These are phyloP conservation scores for Petaurus breviceps DNA, from an alignment of 2,113 vertebrate species.

Conservation along the genomic window DNA sequence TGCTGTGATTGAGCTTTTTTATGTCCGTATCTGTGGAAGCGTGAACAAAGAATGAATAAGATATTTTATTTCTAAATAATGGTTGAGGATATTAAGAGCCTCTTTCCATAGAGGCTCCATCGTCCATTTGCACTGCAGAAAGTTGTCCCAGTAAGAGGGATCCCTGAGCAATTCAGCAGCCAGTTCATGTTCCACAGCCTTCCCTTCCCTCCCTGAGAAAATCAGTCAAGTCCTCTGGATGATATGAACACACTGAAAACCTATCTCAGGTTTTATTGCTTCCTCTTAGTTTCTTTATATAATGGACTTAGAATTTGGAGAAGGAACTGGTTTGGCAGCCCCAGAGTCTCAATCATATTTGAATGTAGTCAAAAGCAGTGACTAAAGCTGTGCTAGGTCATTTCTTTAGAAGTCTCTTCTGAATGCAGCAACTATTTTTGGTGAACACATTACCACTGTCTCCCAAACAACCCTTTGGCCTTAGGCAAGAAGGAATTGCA, in stretches of 20 bases:
- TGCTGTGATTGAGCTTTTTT: not conserved
- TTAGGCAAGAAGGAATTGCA: not conserved
- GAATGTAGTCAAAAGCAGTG: not conserved
- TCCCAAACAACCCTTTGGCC: not conserved
- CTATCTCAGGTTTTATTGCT: not conserved
- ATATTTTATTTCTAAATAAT: not conserved
- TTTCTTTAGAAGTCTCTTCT: not conserved
- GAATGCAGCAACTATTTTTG: not conserved
- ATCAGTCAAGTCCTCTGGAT: not conserved
- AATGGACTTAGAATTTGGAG: not conserved
- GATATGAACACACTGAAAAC: constrained; percentile 12
- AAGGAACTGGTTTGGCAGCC: not conserved
- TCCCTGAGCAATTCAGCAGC: not conserved
- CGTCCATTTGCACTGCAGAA: not conserved
- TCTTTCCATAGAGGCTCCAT: not conserved
- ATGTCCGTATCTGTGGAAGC: not conserved
- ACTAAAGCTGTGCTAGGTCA: not conserved
- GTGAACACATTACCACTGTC: not conserved
- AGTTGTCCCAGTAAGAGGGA: not conserved
- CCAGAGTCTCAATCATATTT: not conserved
- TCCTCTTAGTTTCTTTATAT: constrained; percentile 6
- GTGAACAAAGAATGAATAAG: not conserved
- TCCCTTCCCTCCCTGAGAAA: not conserved
- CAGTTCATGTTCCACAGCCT: not conserved
- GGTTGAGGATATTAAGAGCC: not conserved